Conservation (phyloP, 2,888 invertebrate genomes). For the Machimus rusticus region DNA sequence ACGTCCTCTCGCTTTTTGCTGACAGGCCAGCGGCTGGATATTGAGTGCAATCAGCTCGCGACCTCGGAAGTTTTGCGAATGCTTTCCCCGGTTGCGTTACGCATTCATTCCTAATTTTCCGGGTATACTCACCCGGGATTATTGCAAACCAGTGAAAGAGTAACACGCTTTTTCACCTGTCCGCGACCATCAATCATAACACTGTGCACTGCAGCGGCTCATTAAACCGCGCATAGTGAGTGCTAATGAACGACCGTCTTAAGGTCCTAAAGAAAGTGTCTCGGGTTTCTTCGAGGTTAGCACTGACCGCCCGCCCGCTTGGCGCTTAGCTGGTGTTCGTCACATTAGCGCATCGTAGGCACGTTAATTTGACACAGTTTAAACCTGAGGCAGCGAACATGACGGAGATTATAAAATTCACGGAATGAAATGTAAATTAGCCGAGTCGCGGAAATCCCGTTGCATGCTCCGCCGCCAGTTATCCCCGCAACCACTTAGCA, state of each 20-base stretch:
- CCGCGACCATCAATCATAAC: constrained; percentile 14
- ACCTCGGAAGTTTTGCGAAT: constrained; percentile 2
- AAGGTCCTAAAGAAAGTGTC: neutral
- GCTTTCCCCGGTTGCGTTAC: constrained; percentile 5
- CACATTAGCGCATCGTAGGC: neutral
- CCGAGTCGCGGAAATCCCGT: constrained; percentile 6
- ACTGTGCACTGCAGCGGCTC: neutral
- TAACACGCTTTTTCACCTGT: constrained; percentile 23
- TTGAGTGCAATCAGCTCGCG: neutral
- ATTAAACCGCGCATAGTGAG: neutral
- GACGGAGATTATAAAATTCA: neutral
- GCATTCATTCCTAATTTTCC: constrained; percentile 16
- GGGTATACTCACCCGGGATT: neutral
- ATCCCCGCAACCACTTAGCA: neutral
- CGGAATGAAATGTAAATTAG: constrained; percentile 8
- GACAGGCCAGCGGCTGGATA: neutral
- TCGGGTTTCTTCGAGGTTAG: neutral
- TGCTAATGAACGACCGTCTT: neutral
- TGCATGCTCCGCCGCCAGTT: neutral
- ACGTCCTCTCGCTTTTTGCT: neutral
- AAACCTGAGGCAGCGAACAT: neutral
- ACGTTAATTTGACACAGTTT: neutral
- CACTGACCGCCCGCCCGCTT: neutral
- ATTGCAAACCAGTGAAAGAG: neutral
- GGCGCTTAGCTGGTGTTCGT: neutral